Evolutionary conservation across 2,797 vertebrate species (phyloP), one percentile per base, ranked within the genome.

Genomic region (Rhinophrynus dorsalis): DNA sequence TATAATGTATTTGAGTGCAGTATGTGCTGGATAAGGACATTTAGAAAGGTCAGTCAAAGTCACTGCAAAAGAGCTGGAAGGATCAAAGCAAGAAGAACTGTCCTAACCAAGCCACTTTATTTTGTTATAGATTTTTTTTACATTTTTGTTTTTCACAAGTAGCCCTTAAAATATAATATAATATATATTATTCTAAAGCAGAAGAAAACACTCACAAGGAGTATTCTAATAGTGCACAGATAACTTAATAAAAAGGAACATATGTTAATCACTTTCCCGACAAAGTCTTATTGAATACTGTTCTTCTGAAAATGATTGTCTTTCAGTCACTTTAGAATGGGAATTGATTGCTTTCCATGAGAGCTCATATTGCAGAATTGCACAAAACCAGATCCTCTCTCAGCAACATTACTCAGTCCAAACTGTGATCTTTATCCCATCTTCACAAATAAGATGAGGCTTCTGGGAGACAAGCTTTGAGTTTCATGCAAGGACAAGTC

Each of bases 401-500:
- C n/a, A n/a, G 8, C 13, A 27, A 27, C 17, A 27, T n/a, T 6
- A 13, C 5, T 11, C n/a, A 15, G 13, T 52, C 3, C 2, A 58
- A 6, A 12, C 55, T 42, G 21, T 26, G 37, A 13, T 26, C 18
- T 8, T 23, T 21, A 20, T 40, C 23, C 35, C 37, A 15, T 15
- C 12, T 58, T 51, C 17, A 17, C 32, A 52, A n/a, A 15, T 21
- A 26, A 13, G 1, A 18, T 7, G 5, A 6, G 21, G 23, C 6
- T 58, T 33, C 21, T 56, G 20, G 20, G 35, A 29, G 30, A 5
- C 11, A 20, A 23, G 20, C 29, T 32, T 23, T n/a, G 3, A 24
- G 24, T 58, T 29, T 48, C 68, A 81, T 78, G 57, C 78, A 72
- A 21, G 5, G 0, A 61, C 61, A 57, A 68, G 65, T 58, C 18